Percentiles rank a stretch among this genome's conserved stretches.
Evolutionary conservation across 2,113 vertebrate species (phyloP).

Genomic region (Anolis sagrei): DNA sequence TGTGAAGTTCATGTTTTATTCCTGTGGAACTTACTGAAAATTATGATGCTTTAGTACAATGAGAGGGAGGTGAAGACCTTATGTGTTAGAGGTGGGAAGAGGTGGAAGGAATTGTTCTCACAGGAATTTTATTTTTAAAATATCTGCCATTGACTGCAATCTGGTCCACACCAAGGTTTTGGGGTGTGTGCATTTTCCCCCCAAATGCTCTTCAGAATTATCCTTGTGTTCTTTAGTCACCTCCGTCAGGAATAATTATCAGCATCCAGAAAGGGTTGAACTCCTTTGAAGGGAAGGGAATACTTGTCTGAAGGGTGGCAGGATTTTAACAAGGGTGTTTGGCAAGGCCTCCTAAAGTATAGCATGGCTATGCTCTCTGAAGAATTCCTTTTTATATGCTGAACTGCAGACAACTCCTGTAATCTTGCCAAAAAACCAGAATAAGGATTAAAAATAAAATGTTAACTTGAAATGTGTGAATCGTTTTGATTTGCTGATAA

Average conservation of each 20-base stretch:
- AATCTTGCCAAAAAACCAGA: constrained; percentile 76
- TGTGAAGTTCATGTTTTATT: constrained; percentile 68
- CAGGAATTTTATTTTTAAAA: constrained; percentile 76
- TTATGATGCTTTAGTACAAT: constrained; percentile 69
- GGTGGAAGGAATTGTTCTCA: constrained; percentile 69
- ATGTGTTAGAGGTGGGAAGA: constrained; percentile 66
- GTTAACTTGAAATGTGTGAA: constrained; percentile 77
- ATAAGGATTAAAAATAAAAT: constrained; percentile 78
- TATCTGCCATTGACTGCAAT: constrained; percentile 73
- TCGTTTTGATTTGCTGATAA: constrained; percentile 79
- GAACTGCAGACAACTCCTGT: constrained; percentile 75
- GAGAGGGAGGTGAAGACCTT: constrained; percentile 63
- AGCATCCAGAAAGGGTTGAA: constrained; percentile 71
- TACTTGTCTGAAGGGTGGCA: constrained; percentile 77
- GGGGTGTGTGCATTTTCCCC: no score
- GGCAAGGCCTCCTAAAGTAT: constrained; percentile 75
- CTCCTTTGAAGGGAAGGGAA: constrained; percentile 71
- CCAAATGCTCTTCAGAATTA: constrained; percentile 70
- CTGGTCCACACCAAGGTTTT: constrained; percentile 70
- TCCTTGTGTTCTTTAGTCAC: constrained; percentile 70
- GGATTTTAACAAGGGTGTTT: constrained; percentile 76
- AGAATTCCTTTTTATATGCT: constrained; percentile 73
- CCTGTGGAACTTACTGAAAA: constrained; percentile 65
- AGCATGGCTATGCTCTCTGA: constrained; percentile 71
- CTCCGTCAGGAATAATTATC: constrained; percentile 74